Evolutionary conservation across 2,113 vertebrate species (phyloP).

Genomic region (Ploceus nigricollis): DNA sequence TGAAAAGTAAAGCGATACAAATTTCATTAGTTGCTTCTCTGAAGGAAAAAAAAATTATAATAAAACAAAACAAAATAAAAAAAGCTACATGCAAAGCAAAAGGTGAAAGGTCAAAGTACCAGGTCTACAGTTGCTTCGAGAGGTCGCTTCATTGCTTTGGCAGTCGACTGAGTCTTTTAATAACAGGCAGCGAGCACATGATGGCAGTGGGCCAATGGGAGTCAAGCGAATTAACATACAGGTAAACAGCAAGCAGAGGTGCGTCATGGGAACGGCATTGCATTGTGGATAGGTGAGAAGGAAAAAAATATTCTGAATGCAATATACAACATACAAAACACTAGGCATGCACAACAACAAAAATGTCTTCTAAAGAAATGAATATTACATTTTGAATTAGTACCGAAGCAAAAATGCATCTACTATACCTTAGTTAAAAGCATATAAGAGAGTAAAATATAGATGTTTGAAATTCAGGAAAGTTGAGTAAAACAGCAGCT

Average conservation of each 20-base stretch:
- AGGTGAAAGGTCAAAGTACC: constrained; percentile 99
- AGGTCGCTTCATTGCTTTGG: constrained; percentile 99
- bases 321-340: constrained; percentile 99
- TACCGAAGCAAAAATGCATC: constrained; percentile 89
- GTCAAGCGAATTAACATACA: constrained; percentile 99
- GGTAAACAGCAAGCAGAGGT: constrained; percentile 99
- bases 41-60: constrained; percentile 56
- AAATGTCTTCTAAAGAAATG: constrained; percentile 93
- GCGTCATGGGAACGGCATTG: constrained; percentile 99
- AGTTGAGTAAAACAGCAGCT: constrained; percentile 85
- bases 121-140: constrained; percentile 99
- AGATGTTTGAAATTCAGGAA: constrained; percentile 87
- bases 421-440: constrained; percentile 89
- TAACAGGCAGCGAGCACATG: constrained; percentile 99
- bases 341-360: constrained; percentile 99
- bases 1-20: constrained; percentile 79
- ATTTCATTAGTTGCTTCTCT: constrained; percentile 95
- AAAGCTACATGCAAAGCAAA: constrained; percentile 99
- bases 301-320: constrained; percentile 99
- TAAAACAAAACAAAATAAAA: constrained; percentile 32
- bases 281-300: constrained; percentile 99
- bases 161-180: constrained; percentile 99
- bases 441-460: constrained; percentile 88
- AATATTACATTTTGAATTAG: constrained; percentile 92
- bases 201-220: constrained; percentile 99